Evolutionary conservation across 2,113 vertebrate species (phyloP), one percentile per base, ranked within the genome.

Genomic region (Casuarius casuarius): DNA sequence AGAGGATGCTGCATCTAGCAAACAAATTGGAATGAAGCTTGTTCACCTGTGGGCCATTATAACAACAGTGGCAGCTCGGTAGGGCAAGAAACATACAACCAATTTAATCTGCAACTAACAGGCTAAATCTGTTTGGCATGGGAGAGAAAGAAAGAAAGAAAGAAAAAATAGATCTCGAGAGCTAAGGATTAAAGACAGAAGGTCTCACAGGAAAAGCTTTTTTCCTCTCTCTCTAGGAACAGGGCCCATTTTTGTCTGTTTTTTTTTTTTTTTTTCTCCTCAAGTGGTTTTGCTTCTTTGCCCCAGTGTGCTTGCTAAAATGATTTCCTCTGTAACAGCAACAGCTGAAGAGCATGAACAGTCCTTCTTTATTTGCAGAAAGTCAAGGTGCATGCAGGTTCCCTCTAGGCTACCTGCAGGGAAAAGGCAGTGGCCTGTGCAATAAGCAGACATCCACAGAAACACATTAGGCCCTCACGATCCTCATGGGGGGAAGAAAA

Each of bases 381-480:
- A 5, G n/a, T 83, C 35, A 56, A 91, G 67, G 72, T 91, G 29
- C 49, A 42, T 70, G 16, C 10, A 78, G 35, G 48, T 89, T 97
- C 78, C 88, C 88, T 96, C 68, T 84, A 78, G 91, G 91, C 90
- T 96, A 84, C 66, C 90, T 81, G 58, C 75, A 91, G 87, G 95
- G 72, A 93, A 95, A 90, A 95, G 35, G 75, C 86, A 96, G 72
- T 84, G 65, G 62, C 80, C 78, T 91, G 68, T 93, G 62, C 90
- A 96, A 74, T 89, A 91, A 81, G 65, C 61, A 92, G 86, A 66
- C 40, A 70, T 91, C 52, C 46, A 66, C 56, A 73, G 93, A 84
- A 91, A 61, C 67, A 78, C 35, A 78, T 89, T 2, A 80, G 65
- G 14, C 7, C 54, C 85, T 79, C 49, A 31, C 18, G 14, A 49